phyloP scores from a whole-genome alignment of 1,140 invertebrate species.

The Homalodisca vitripennis region DNA sequence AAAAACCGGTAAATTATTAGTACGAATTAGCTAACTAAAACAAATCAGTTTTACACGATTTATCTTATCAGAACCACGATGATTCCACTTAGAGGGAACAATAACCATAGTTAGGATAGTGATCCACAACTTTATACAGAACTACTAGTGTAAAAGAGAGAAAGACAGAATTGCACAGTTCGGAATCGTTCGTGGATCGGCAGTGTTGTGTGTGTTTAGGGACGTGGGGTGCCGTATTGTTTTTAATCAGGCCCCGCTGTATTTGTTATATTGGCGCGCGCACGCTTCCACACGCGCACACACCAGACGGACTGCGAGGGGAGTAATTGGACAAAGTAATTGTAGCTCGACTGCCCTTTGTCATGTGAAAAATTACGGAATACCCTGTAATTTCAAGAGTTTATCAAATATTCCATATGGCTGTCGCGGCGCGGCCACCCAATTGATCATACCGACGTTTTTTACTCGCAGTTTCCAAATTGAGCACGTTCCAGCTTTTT shows the following conservation, averaged over 20 bases:
- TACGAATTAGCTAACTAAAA: too few relatives aligned
- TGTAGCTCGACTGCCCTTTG: conserved; percentile 16
- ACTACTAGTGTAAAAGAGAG: too few relatives aligned
- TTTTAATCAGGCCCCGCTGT: conserved; percentile 7
- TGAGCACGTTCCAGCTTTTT: conserved; percentile 21
- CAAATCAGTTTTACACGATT: too few relatives aligned
- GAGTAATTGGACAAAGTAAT: conserved; percentile 24
- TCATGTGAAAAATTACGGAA: conserved; percentile 21
- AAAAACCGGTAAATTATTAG: too few relatives aligned
- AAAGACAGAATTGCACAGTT: too few relatives aligned
- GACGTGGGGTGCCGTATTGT: background rate
- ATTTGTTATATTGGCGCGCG: conserved; percentile 1
- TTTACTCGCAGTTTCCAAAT: conserved; percentile 8
- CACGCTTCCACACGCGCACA: conserved; percentile 8
- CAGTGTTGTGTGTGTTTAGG: background rate
- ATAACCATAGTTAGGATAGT: too few relatives aligned
- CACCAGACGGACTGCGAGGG: background rate
- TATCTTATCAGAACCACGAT: too few relatives aligned
- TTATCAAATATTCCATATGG: conserved; percentile 27
- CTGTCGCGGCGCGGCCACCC: conserved; percentile 13
- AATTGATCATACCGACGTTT: conserved; percentile 16
- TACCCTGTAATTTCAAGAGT: conserved; percentile 22
- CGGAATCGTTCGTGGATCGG: too few relatives aligned
- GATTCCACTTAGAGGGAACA: too few relatives aligned
- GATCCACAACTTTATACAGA: too few relatives aligned